Evolutionary conservation across 2,113 vertebrate species (phyloP).

Genomic region (Apus apus): DNA sequence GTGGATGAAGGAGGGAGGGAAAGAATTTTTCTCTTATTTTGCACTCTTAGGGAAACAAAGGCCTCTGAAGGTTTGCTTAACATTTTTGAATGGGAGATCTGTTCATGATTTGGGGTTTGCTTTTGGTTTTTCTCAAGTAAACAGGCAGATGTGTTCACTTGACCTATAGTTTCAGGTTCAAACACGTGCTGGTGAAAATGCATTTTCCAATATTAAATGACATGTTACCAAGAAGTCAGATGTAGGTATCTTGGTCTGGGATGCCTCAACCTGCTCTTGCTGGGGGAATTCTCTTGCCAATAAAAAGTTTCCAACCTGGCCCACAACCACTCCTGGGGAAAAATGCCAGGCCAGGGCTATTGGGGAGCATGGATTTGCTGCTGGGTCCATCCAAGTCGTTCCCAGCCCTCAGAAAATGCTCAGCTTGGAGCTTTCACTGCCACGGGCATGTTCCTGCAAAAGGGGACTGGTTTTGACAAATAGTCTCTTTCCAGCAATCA

Average conservation of each 20-base stretch:
- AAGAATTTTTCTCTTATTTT: background rate
- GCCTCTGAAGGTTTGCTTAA: background rate
- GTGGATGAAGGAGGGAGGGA: background rate
- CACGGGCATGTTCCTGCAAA: background rate
- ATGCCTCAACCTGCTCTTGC: accelerated
- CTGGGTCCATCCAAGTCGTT: background rate
- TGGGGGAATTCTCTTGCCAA: background rate
- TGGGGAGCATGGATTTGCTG: background rate
- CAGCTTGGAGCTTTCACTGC: background rate
- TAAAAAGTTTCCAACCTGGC: background rate
- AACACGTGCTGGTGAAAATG: accelerated
- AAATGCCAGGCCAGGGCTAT: background rate
- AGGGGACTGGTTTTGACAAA: background rate
- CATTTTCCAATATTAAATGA: background rate
- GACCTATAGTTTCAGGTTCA: background rate
- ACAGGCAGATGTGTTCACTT: background rate
- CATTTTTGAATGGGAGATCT: background rate
- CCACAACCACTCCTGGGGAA: accelerated
- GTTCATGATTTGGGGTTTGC: background rate
- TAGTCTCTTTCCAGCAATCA: constrained; percentile 12
- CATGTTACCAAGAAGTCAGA: accelerated
- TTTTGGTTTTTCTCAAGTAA: background rate
- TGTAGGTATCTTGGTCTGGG: background rate
- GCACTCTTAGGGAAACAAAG: background rate
- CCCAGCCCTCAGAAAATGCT: background rate